Conservation (phyloP, 2,113 vertebrate species). For the Salvelinus namaycush region DNA sequence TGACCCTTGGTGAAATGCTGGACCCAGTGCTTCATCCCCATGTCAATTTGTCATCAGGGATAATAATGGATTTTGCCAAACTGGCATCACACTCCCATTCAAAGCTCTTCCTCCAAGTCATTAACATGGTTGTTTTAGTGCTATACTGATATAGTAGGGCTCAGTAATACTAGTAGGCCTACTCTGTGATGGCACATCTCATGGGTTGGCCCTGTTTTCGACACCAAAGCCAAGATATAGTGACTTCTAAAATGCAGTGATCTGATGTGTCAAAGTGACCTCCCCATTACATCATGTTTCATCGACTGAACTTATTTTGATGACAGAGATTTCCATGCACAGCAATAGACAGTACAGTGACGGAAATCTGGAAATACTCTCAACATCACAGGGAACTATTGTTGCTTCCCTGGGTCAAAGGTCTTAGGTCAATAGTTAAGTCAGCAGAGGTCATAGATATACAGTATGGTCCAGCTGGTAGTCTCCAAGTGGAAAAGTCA, state of each 20-base stretch:
- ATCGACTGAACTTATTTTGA: conserved; percentile 21
- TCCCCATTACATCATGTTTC: conserved; percentile 4
- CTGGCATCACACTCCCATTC: conserved; percentile 22
- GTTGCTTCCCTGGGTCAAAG: conserved; percentile 6
- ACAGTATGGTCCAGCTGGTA: neutral
- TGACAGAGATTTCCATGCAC: conserved; percentile 41
- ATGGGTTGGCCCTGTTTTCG: no score
- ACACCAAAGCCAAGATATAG: no score
- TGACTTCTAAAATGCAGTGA: no score
- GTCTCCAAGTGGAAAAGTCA: neutral
- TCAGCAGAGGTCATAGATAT: neutral
- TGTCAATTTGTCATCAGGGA: neutral
- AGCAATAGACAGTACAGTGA: conserved; percentile 42
- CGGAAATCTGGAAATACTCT: conserved; percentile 35
- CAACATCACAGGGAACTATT: conserved; percentile 36
- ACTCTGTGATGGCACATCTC: no score
- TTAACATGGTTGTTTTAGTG: neutral
- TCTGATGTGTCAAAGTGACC: conserved; percentile 21
- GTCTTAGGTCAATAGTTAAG: neutral
- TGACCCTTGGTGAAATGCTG: neutral
- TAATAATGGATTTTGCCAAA: neutral
- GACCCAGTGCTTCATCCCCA: neutral
- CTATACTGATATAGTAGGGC: neutral
- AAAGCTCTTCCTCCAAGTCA: conserved; percentile 10
- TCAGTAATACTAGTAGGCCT: neutral